Evolutionary conservation across 2,797 vertebrate species (phyloP).

Genomic region (Poeciliopsis paucimaculata): DNA sequence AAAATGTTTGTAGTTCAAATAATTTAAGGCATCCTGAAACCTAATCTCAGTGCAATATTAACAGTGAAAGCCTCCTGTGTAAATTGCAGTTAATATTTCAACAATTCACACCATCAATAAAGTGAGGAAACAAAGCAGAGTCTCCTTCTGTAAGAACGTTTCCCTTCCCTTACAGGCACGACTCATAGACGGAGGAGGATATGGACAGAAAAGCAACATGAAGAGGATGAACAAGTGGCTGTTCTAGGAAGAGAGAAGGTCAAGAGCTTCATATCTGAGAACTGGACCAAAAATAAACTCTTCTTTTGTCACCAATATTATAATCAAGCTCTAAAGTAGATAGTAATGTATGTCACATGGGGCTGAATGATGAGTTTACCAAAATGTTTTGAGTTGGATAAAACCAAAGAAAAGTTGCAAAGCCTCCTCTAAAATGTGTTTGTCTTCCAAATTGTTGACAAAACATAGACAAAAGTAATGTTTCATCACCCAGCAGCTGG

Average conservation of each 20-base stretch:
- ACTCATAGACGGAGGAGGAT: conserved; percentile 58
- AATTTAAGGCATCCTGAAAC: conserved; percentile 23
- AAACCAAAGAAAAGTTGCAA: neutral
- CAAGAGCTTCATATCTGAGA: conserved; percentile 34
- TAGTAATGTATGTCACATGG: neutral
- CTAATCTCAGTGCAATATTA: conserved; percentile 16
- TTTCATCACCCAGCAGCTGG: neutral
- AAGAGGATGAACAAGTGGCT: conserved; percentile 38
- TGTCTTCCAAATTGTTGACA: neutral
- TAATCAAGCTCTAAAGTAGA: neutral
- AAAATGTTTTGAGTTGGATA: neutral
- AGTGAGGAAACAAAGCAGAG: conserved; percentile 65
- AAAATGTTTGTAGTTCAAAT: conserved; percentile 14
- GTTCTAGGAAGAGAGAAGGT: conserved; percentile 49
- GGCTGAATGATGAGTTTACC: neutral
- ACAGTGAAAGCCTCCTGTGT: conserved; percentile 13
- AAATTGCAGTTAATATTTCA: conserved; percentile 27
- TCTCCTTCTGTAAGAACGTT: conserved; percentile 65
- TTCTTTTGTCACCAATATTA: conserved; percentile 1
- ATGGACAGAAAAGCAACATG: conserved; percentile 28
- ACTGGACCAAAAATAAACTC: conserved; percentile 5
- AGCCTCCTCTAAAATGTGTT: neutral
- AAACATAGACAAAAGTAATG: neutral
- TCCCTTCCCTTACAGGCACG: conserved; percentile 16
- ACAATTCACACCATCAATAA: conserved; percentile 43